Percentiles rank a stretch among this genome's conserved stretches.
phyloP scores from a whole-genome alignment of 2,888 invertebrate species.

The Caenorhabditis wallacei region DNA sequence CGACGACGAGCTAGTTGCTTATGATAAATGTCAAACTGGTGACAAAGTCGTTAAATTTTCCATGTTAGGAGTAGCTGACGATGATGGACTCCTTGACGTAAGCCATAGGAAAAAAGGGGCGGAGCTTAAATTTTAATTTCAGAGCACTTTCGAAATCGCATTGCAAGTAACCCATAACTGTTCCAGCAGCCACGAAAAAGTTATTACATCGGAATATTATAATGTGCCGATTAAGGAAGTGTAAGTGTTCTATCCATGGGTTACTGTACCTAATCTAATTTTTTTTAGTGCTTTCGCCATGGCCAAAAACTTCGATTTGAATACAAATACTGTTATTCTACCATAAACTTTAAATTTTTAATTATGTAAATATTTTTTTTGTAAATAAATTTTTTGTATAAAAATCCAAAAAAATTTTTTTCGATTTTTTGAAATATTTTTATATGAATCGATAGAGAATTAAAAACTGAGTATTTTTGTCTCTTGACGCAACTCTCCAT shows the following conservation, averaged over 20 bases:
- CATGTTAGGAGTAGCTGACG: background rate
- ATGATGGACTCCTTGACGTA: slow-evolving; percentile 27
- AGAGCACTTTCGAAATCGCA: slow-evolving; percentile 19
- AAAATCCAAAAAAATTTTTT: background rate
- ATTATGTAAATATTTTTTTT: slow-evolving; percentile 9
- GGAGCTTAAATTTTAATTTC: background rate
- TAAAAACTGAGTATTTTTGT: background rate
- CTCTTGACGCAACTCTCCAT: background rate
- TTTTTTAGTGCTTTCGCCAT: slow-evolving; percentile 2
- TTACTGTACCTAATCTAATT: too few species aligned
- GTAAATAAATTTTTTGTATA: background rate
- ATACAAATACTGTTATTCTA: background rate
- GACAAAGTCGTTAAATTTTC: background rate
- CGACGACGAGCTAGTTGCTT: background rate
- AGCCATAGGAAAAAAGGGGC: background rate
- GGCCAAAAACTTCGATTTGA: slow-evolving; percentile 13
- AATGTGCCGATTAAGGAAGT: slow-evolving; percentile 5
- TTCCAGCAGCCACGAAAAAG: background rate
- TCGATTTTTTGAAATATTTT: background rate
- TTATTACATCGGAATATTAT: background rate
- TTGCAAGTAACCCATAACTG: slow-evolving; percentile 23
- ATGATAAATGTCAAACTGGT: background rate
- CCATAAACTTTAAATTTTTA: background rate
- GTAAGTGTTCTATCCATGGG: background rate
- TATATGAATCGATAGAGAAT: background rate